Conservation (phyloP, 1,140 invertebrate genomes). For the Rhyzopertha dominica region DNA sequence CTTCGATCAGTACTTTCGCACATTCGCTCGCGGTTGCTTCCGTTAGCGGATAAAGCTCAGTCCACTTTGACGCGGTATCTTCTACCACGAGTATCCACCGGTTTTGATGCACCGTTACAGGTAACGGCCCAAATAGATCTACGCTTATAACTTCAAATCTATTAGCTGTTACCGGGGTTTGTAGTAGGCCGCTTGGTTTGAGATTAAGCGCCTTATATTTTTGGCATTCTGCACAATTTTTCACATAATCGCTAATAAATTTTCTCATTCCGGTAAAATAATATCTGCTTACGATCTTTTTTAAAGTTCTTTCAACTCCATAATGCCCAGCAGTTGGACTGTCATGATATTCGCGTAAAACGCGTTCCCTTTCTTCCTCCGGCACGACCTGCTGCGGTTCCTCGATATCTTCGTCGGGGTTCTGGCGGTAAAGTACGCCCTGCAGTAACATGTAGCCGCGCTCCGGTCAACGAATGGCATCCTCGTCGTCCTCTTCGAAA, state of each 20-base stretch:
- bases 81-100: constrained; percentile 29
- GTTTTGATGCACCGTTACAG: constrained; percentile 7
- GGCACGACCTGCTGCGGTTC: constrained; percentile 30
- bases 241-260: constrained; percentile 25
- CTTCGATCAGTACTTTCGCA: constrained; percentile 33
- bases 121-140: constrained; percentile 31
- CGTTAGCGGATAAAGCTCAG: constrained; percentile 19
- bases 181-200: constrained; percentile 23
- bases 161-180: constrained; percentile 17
- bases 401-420: constrained; percentile 27
- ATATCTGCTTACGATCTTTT: constrained; percentile 25
- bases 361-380: constrained; percentile 11
- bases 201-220: constrained; percentile 24
- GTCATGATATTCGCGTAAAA: constrained; percentile 32
- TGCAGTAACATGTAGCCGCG: constrained; percentile 28
- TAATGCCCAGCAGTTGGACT: constrained; percentile 30
- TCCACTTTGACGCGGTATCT: constrained; percentile 22
- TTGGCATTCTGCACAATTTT: constrained; percentile 20
- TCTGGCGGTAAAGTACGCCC: constrained; percentile 35
- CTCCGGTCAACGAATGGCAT: constrained; percentile 18
- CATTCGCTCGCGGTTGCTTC: constrained; percentile 34
- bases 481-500: constrained; percentile 4
- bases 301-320: constrained; percentile 28
- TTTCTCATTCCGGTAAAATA: constrained; percentile 36
- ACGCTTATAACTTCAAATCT: constrained; percentile 24